Percentiles rank a stretch among this genome's conserved stretches.
phyloP scores from a whole-genome alignment of 2,113 vertebrate species.

The Mellivora capensis region DNA sequence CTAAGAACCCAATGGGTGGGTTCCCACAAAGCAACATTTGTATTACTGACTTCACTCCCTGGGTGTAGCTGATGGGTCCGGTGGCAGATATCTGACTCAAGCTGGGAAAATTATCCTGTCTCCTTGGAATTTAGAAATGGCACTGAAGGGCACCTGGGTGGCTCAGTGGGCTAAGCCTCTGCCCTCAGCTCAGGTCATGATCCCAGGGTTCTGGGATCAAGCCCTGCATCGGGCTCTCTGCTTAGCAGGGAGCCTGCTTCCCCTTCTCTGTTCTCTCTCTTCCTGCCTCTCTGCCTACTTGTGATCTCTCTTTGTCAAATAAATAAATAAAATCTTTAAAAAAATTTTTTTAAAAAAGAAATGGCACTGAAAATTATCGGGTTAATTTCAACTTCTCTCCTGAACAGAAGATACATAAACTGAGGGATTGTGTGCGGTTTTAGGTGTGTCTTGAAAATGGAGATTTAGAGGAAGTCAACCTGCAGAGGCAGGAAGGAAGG shows the following conservation, averaged over 20 bases:
- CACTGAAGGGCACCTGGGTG: neutral
- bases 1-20: neutral
- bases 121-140: conserved; percentile 16
- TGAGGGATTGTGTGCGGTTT: neutral
- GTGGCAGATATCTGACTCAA: neutral
- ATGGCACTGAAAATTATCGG: neutral
- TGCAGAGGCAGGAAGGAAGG: neutral
- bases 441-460: neutral
- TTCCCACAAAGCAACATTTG: neutral
- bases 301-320: too few species aligned
- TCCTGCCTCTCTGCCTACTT: too few species aligned
- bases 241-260: too few species aligned
- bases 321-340: too few species aligned
- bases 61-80: neutral
- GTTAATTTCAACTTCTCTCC: neutral
- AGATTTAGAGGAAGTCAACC: neutral
- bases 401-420: neutral
- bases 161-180: too few species aligned
- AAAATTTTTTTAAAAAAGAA: neutral
- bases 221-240: too few species aligned
- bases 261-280: too few species aligned
- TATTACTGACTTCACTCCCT: neutral
- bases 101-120: neutral
- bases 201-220: too few species aligned
- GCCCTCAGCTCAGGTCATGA: too few species aligned